Conservation (phyloP, 1,140 invertebrate genomes). For the Caerostris extrusa region DNA sequence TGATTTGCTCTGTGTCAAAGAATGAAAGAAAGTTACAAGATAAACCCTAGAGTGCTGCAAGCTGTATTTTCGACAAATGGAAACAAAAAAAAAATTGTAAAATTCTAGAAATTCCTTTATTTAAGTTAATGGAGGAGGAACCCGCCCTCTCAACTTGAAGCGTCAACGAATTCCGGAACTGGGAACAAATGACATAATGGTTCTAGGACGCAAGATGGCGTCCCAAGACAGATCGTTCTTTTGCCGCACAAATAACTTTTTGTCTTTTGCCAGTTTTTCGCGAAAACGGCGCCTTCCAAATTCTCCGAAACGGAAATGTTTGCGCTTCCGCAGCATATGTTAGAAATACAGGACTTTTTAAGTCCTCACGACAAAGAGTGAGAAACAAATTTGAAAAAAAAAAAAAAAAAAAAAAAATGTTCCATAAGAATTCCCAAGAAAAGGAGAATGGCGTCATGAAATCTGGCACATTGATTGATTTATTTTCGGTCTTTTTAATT, state of each 20-base stretch:
- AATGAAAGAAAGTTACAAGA: too few relatives aligned
- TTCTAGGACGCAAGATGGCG: constrained; percentile 8
- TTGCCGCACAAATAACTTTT: constrained; percentile 27
- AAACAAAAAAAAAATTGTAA: not conserved
- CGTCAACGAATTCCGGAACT: constrained; percentile 47
- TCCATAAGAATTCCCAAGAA: not conserved
- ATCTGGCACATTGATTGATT: constrained; percentile 35
- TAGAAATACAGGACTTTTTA: constrained; percentile 14
- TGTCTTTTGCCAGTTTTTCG: not conserved
- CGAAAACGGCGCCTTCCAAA: not conserved
- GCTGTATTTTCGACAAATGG: not conserved
- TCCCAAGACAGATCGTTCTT: constrained; percentile 46
- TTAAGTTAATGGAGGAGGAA: not conserved
- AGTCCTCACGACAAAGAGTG: not conserved
- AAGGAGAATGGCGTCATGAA: constrained; percentile 3
- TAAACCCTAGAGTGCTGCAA: not conserved
- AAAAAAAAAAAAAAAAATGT: not conserved
- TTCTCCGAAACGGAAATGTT: constrained; percentile 11
- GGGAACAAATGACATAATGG: constrained; percentile 18
- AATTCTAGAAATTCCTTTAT: not conserved
- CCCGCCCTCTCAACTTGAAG: not conserved
- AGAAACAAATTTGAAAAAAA: not conserved
- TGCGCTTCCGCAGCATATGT: constrained; percentile 6
- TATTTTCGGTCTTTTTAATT: not conserved
- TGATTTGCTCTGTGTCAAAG: too few relatives aligned